A percentile compares a stretch with the other conserved stretches of the same genome.
Evolutionary conservation across 2,888 invertebrate genomes (phyloP).

Genomic region (Troides helena): DNA sequence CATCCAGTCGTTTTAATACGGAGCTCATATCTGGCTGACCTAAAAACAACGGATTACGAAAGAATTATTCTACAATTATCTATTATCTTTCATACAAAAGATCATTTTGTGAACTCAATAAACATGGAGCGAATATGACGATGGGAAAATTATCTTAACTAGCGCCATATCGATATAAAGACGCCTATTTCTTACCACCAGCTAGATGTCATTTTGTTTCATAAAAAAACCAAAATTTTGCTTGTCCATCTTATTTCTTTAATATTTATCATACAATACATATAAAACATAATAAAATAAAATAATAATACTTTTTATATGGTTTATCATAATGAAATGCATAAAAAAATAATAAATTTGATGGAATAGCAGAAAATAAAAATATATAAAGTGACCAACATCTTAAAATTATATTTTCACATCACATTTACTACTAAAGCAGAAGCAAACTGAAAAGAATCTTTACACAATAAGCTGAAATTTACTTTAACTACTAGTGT

Average conservation of each 20-base stretch:
- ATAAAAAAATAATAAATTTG: neutral
- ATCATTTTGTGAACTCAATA: too few relatives aligned
- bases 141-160: too few relatives aligned
- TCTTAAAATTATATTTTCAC: neutral
- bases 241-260: neutral
- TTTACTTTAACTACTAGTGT: neutral
- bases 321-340: neutral
- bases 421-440: neutral
- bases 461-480: neutral
- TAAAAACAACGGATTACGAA: slow-evolving; percentile 31
- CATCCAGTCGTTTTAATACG: slow-evolving; percentile 84
- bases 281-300: too few relatives aligned
- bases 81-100: too few relatives aligned
- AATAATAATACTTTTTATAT: neutral
- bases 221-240: too few relatives aligned
- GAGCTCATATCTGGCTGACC: slow-evolving; percentile 60
- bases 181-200: too few relatives aligned
- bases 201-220: too few relatives aligned
- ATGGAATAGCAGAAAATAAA: neutral
- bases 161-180: too few relatives aligned
- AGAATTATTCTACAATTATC: neutral
- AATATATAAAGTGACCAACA: neutral
- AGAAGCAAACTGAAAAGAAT: neutral
- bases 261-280: neutral
- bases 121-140: too few relatives aligned